These are phyloP conservation scores for Phalera bucephala DNA, from an alignment of 2,888 invertebrate species.

Conservation along the genomic window DNA sequence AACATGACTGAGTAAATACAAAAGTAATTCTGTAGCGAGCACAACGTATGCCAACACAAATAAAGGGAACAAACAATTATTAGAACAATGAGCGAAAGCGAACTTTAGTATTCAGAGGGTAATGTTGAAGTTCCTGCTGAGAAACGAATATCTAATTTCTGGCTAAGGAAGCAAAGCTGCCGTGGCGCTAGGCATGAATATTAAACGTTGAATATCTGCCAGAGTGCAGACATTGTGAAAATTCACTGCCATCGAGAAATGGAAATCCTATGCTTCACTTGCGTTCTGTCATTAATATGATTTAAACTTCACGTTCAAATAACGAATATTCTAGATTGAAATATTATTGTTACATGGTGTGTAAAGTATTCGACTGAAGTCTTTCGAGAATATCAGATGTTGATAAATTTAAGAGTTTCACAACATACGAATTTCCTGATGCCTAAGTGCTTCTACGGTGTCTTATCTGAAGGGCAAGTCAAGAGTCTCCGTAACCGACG, in stretches of 20 bases:
- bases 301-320: constrained; percentile 52
- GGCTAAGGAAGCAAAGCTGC: constrained; percentile 59
- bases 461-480: too few species aligned
- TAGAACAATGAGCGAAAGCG: constrained; percentile 21
- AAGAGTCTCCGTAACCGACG: too few species aligned
- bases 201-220: constrained; percentile 66
- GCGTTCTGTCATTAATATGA: constrained; percentile 69
- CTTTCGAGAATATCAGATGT: too few species aligned
- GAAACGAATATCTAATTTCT: constrained; percentile 65
- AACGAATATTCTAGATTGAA: constrained; percentile 28
- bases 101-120: constrained; percentile 39
- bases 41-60: constrained; percentile 1
- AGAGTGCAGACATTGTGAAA: constrained; percentile 65
- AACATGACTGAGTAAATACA: constrained; percentile 2
- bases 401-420: too few species aligned
- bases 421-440: too few species aligned
- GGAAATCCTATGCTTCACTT: constrained; percentile 66
- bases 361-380: too few species aligned
- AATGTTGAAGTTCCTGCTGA: constrained; percentile 48
- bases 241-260: constrained; percentile 63
- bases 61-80: constrained; percentile 24
- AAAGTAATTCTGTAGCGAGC: constrained; percentile 6
- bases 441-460: too few species aligned
- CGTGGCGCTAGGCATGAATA: constrained; percentile 61
- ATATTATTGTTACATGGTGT: constrained; percentile 11